phyloP scores from a whole-genome alignment of 2,113 vertebrate genomes.

The Amia ocellicauda region DNA sequence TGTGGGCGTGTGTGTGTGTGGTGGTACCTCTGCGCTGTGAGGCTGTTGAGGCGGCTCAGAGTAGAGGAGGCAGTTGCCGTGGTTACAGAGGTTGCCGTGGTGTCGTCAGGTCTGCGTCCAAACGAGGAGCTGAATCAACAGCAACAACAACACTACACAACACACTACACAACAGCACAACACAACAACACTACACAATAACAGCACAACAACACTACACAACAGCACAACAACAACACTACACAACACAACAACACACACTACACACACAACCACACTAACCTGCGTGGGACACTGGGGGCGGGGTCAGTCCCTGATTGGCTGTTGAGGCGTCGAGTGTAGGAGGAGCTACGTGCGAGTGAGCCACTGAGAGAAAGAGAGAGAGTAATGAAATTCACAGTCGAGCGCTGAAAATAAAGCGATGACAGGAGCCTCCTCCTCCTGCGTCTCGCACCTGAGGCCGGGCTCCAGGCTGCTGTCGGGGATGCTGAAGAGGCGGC shows the following conservation, averaged over 20 bases:
- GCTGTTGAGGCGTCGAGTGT: constrained; percentile 65
- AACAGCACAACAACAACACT: neutral
- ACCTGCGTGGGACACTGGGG: constrained; percentile 67
- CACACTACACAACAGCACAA: constrained; percentile 16
- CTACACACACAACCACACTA: constrained; percentile 38
- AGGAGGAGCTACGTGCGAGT: constrained; percentile 71
- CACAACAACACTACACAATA: constrained; percentile 2
- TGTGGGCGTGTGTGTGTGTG: too few relatives aligned
- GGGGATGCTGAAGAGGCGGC: constrained; percentile 66
- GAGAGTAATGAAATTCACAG: neutral
- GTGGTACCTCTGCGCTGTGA: constrained; percentile 57
- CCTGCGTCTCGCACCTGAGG: constrained; percentile 51
- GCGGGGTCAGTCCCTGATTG: constrained; percentile 62
- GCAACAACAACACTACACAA: neutral
- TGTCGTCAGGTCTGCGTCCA: constrained; percentile 67
- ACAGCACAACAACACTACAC: constrained; percentile 21
- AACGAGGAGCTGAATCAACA: constrained; percentile 62
- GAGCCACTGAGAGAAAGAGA: constrained; percentile 48
- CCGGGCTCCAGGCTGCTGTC: constrained; percentile 60
- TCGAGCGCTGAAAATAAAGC: neutral
- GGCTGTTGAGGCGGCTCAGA: constrained; percentile 59
- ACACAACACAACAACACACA: constrained; percentile 15
- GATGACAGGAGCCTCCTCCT: neutral
- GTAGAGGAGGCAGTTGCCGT: constrained; percentile 52
- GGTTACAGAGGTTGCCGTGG: constrained; percentile 55